A percentile compares a stretch with the other conserved stretches of the same genome.
phyloP scores from a whole-genome alignment of 2,797 vertebrate species.

The Sciurus carolinensis region DNA sequence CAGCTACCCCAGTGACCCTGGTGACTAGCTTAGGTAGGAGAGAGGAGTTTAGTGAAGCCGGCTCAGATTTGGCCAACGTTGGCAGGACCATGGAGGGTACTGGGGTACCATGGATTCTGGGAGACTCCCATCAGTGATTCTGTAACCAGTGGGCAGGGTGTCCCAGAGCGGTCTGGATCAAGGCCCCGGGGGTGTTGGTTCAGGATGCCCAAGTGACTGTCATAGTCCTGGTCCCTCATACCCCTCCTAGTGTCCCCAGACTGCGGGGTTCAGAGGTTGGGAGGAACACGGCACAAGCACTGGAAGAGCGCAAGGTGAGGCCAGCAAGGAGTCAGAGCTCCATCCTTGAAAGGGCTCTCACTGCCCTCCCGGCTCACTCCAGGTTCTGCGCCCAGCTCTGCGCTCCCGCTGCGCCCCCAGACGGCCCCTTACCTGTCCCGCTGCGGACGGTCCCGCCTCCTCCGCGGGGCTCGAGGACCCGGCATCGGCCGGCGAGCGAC shows the following conservation, averaged over 20 bases:
- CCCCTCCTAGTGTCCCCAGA: not conserved
- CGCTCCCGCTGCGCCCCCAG: slow-evolving; percentile 70
- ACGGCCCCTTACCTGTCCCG: slow-evolving; percentile 87
- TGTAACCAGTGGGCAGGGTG: not conserved
- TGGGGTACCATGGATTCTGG: not conserved
- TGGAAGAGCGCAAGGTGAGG: not conserved
- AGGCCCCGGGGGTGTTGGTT: slow-evolving; percentile 63
- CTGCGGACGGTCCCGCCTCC: slow-evolving; percentile 83
- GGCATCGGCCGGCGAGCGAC: slow-evolving; percentile 82
- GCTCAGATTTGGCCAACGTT: slow-evolving; percentile 7
- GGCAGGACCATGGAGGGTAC: not conserved
- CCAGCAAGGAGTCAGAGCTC: not conserved
- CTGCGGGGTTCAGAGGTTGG: not conserved
- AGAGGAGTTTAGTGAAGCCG: slow-evolving; percentile 26
- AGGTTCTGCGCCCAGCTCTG: slow-evolving; percentile 30
- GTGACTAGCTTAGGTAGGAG: slow-evolving; percentile 7
- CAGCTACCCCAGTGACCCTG: not conserved
- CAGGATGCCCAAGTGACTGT: slow-evolving; percentile 4
- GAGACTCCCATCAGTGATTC: not conserved
- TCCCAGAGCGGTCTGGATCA: slow-evolving; percentile 52
- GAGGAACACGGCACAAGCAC: slow-evolving; percentile 31
- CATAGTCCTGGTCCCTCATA: not conserved
- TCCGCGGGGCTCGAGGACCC: slow-evolving; percentile 70
- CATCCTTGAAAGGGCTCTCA: not conserved
- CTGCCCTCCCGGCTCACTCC: slow-evolving; percentile 29